Evolutionary conservation across 2,797 vertebrate species (phyloP), one percentile per base, ranked within the genome.

Genomic region (Poecilia velifera): DNA sequence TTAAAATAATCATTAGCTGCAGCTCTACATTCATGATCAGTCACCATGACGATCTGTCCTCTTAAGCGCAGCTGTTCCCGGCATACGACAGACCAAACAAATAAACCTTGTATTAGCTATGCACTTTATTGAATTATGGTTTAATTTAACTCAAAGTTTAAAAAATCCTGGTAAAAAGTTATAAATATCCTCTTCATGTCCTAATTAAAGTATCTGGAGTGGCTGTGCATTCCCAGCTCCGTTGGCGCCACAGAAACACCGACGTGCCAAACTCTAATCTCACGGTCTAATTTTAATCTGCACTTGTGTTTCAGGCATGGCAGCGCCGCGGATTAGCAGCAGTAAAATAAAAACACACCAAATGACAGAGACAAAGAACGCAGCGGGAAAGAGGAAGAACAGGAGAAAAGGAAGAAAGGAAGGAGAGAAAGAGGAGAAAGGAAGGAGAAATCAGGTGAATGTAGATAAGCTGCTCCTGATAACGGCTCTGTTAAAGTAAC

Each of bases 311-410:
- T 74, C 76, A 79, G 76, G 79, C 76, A 66, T 53, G 72, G 78
- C 84, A n/a, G 13, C 59, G 45, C 75, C 7, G 10, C 16, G 64
- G 80, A 75, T 85, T 28, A 68, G 36, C 28, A 43, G 87, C 76
- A 85, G 85, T 49, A 84, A 64, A 10, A 25, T 25, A n/a, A 66
- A 85, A 82, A 89, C 83, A 85, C 43, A 73, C 66, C 53, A 76
- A 83, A 78, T 75, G 78, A 82, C 77, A 68, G 36, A 84, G 82
- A 57, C 31, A 20, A 51, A 20, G 20, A 51, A 22, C 49, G 0
- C 18, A 7, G 49, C 6, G 2, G 49, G 10, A 55, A 53, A 53
- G 8, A 53, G 51, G 51, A 25, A 25, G 51, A 25, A 20, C 20
- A 53, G 51, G 20, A 12, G 45, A 46, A 13, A 13, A 14, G 14